These are phyloP conservation scores for Sinelater perroti DNA, from an alignment of 2,888 invertebrate genomes.

Conservation along the genomic window DNA sequence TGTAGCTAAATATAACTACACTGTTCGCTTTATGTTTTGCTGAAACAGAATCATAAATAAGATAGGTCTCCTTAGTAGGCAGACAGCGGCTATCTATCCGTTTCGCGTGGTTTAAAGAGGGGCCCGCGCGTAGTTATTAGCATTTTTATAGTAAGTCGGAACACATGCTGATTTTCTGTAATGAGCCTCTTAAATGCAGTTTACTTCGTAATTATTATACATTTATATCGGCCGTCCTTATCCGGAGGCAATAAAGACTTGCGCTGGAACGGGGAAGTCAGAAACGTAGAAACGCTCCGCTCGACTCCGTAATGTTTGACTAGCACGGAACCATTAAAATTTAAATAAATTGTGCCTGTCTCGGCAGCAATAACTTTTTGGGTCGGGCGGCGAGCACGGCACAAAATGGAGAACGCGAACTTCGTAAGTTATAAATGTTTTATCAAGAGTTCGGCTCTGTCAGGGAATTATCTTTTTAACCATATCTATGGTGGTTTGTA, in stretches of 20 bases:
- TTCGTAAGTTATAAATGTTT: too few relatives aligned
- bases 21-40: too few relatives aligned
- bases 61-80: too few relatives aligned
- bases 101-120: slow-evolving; percentile 46
- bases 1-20: too few relatives aligned
- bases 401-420: too few relatives aligned
- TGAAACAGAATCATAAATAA: too few relatives aligned
- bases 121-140: slow-evolving; percentile 43
- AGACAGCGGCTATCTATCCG: slow-evolving; percentile 39
- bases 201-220: slow-evolving; percentile 35
- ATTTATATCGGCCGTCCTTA: slow-evolving; percentile 22
- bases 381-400: background rate
- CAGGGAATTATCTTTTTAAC: too few relatives aligned
- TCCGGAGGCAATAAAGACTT: slow-evolving; percentile 4
- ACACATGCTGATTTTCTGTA: slow-evolving; percentile 38
- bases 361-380: background rate
- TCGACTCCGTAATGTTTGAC: slow-evolving; percentile 31
- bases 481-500: too few relatives aligned
- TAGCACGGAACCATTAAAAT: slow-evolving; percentile 41
- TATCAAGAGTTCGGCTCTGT: too few relatives aligned
- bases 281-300: slow-evolving; percentile 8
- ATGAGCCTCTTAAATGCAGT: slow-evolving; percentile 37
- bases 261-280: slow-evolving; percentile 1
- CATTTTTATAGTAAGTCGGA: slow-evolving; percentile 45
- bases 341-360: slow-evolving; percentile 23